A percentile compares a stretch with the other conserved stretches of the same genome.
Evolutionary conservation across 1,140 invertebrate genomes (phyloP).

Genomic region (Ips nitidus): DNA sequence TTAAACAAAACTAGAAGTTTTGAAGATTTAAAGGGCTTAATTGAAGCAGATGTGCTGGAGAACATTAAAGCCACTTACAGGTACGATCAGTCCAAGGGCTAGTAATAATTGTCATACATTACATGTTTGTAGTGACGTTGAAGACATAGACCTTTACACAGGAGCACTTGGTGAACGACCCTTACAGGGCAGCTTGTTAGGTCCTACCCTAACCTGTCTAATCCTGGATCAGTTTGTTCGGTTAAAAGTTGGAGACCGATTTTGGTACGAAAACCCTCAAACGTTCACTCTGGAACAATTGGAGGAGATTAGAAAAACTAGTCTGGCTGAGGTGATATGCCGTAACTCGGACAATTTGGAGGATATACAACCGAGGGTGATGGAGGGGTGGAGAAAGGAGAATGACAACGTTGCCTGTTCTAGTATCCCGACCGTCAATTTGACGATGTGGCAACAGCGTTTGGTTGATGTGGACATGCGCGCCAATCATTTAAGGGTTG

Average conservation of each 20-base stretch:
- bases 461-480: constrained; percentile 16
- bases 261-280: constrained; percentile 80
- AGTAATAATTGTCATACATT: not conserved
- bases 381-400: constrained; percentile 60
- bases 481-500: constrained; percentile 11
- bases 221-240: constrained; percentile 83
- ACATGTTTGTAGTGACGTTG: constrained; percentile 60
- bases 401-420: constrained; percentile 68
- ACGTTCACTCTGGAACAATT: constrained; percentile 81
- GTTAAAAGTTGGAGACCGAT: constrained; percentile 78
- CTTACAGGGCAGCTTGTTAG: constrained; percentile 67
- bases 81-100: constrained; percentile 48
- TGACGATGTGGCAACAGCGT: constrained; percentile 62
- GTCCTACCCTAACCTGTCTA: constrained; percentile 83
- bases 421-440: constrained; percentile 58
- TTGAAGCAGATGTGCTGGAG: constrained; percentile 64
- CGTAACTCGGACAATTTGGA: constrained; percentile 79
- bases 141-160: constrained; percentile 87
- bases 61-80: constrained; percentile 67
- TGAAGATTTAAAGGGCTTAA: constrained; percentile 66
- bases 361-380: constrained; percentile 74
- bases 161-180: constrained; percentile 79
- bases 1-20: constrained; percentile 69
- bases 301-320: constrained; percentile 78
- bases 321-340: constrained; percentile 84